Evolutionary conservation across 2,797 vertebrate species (phyloP).

Genomic region (Gymnothorax javanicus): DNA sequence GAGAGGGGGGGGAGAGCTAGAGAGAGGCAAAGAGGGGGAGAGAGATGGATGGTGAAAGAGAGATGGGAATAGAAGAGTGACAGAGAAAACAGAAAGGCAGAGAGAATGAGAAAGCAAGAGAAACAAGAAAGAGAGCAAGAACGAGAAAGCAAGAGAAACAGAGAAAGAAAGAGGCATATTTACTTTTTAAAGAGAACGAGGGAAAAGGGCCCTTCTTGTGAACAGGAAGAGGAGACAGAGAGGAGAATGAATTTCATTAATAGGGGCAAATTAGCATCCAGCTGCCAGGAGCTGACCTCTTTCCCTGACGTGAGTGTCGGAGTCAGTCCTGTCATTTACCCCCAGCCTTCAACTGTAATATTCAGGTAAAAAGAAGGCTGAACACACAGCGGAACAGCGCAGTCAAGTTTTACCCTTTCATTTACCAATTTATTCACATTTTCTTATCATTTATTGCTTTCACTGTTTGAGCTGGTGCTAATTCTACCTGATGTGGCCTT

Average conservation of each 20-base stretch:
- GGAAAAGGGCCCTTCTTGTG: constrained; percentile 69
- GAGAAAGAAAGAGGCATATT: too few species aligned
- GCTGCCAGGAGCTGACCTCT: constrained; percentile 87
- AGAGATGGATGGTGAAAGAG: too few species aligned
- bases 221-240: constrained; percentile 67
- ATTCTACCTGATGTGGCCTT: constrained; percentile 85
- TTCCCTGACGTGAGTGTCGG: constrained; percentile 87
- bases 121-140: too few species aligned
- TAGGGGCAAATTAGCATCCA: constrained; percentile 88
- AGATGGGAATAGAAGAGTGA: too few species aligned
- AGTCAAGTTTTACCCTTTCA: constrained; percentile 57
- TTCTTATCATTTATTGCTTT: constrained; percentile 58
- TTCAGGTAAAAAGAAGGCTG: constrained; percentile 65
- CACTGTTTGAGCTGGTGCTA: constrained; percentile 79
- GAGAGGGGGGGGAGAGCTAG: too few species aligned
- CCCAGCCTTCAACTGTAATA: constrained; percentile 76
- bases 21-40: too few species aligned
- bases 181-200: too few species aligned
- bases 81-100: too few species aligned
- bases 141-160: too few species aligned
- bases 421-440: not conserved
- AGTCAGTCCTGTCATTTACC: constrained; percentile 84
- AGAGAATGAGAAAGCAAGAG: too few species aligned
- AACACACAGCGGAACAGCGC: constrained; percentile 78
- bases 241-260: constrained; percentile 90